Conservation (phyloP, 2,113 vertebrate species). For the Stomatorhinus ivindoensis region DNA sequence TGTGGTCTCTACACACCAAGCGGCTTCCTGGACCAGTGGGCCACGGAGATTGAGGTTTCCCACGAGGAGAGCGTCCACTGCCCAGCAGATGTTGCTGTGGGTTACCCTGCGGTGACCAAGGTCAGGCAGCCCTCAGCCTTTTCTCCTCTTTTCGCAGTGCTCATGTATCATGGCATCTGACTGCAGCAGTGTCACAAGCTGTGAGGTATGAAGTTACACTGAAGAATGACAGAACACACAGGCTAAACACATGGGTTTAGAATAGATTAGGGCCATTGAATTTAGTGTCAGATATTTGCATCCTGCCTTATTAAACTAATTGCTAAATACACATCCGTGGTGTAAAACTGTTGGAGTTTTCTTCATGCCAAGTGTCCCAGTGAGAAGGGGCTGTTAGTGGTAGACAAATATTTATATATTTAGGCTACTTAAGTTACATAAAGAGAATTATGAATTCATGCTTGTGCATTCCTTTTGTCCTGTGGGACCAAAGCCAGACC, state of each 20-base stretch:
- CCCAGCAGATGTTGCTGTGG: conserved; percentile 82
- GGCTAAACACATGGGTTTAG: background rate
- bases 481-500: background rate
- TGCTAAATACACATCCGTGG: background rate
- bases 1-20: conserved; percentile 91
- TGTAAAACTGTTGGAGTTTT: background rate
- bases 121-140: conserved; percentile 52
- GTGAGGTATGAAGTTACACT: background rate
- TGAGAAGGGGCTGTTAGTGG: background rate
- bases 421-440: background rate
- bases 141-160: background rate
- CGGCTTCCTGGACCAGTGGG: conserved; percentile 94
- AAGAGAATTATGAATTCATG: background rate
- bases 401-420: conserved; percentile 5
- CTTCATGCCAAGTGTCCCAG: background rate
- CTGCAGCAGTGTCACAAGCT: background rate
- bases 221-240: background rate
- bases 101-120: conserved; percentile 88
- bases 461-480: background rate
- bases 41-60: conserved; percentile 78
- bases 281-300: background rate
- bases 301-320: background rate
- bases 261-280: background rate
- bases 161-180: background rate
- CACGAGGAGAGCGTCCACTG: conserved; percentile 84